Conservation (phyloP, 92 coral and sea anemone species). For the Epizoanthus illoricatus region DNA sequence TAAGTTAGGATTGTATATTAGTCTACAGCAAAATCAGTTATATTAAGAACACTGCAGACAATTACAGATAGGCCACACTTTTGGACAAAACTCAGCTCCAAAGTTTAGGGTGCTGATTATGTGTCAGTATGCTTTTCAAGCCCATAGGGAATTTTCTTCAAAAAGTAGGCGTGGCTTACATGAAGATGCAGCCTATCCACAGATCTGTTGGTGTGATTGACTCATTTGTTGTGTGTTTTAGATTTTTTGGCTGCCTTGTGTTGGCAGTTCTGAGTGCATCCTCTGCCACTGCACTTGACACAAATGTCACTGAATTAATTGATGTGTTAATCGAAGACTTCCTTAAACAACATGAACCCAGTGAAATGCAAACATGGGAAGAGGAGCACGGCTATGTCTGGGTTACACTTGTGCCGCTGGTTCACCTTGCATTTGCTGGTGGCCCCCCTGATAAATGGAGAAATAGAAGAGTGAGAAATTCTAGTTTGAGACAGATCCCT, state of each 20-base stretch:
- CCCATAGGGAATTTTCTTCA: no score
- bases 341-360: slow-evolving; percentile 54
- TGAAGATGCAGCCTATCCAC: no score
- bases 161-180: no score
- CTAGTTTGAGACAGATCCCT: neutral
- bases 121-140: no score
- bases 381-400: slow-evolving; percentile 68
- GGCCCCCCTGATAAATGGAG: slow-evolving; percentile 43
- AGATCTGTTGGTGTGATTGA: neutral
- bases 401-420: slow-evolving; percentile 78
- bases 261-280: slow-evolving; percentile 67
- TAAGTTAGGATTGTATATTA: no score
- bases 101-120: no score
- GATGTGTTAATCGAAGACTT: slow-evolving; percentile 64
- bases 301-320: slow-evolving; percentile 22
- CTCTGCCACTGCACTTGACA: slow-evolving; percentile 43
- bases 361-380: slow-evolving; percentile 58
- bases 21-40: no score
- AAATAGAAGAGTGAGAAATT: neutral
- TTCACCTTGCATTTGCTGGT: slow-evolving; percentile 78
- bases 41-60: no score
- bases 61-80: no score
- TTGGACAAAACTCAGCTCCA: no score
- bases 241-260: slow-evolving; percentile 74
- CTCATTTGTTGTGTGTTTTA: neutral